Conservation (phyloP, 2,113 vertebrate species). For the Mellivora capensis region DNA sequence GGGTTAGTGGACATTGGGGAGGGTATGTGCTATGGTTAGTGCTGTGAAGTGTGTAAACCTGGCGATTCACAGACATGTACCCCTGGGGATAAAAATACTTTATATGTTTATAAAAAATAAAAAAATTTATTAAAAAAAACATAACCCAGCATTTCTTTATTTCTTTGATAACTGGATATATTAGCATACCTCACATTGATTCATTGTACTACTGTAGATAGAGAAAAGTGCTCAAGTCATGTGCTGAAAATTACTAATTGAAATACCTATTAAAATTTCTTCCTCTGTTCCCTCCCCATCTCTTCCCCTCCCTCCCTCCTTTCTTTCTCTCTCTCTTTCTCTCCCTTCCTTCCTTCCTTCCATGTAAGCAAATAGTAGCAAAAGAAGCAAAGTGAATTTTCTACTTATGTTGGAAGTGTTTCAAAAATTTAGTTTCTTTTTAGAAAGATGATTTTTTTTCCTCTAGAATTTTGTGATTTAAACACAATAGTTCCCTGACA, state of each 20-base stretch:
- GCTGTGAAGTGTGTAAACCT: no score
- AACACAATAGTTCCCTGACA: not conserved
- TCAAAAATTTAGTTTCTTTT: not conserved
- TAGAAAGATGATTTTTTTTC: not conserved
- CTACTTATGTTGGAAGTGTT: not conserved
- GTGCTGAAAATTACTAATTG: not conserved
- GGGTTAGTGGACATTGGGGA: no score
- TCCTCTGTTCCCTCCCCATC: not conserved
- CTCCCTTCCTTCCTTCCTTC: not conserved
- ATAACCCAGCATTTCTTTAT: not conserved
- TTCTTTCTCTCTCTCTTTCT: no score
- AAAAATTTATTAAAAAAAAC: no score
- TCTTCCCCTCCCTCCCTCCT: not conserved
- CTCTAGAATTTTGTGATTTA: constrained; percentile 39
- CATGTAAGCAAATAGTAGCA: not conserved
- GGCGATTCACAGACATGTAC: no score
- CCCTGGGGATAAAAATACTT: no score
- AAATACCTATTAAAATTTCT: not conserved
- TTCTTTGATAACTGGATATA: not conserved
- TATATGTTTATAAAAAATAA: no score
- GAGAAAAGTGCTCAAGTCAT: not conserved
- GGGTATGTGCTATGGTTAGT: no score
- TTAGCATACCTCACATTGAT: not conserved
- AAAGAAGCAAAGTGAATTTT: constrained; percentile 33
- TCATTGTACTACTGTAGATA: not conserved